A percentile compares a stretch with the other conserved stretches of the same genome.
Evolutionary conservation across 2,113 vertebrate species (phyloP).

Genomic region (Oncorhynchus gorbuscha): DNA sequence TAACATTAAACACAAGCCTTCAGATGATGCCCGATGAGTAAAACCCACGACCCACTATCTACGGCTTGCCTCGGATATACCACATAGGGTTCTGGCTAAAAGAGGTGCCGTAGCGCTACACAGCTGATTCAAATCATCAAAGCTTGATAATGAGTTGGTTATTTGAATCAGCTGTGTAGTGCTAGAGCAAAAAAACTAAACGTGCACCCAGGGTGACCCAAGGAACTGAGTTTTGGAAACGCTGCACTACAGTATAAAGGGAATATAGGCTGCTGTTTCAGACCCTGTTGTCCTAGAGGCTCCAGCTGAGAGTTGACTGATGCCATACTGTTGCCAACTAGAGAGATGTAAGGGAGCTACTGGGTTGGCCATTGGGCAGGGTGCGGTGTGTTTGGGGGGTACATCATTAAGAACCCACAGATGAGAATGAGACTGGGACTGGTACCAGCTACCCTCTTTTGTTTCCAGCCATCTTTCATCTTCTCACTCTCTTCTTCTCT

Average conservation of each 20-base stretch:
- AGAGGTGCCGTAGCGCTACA: neutral
- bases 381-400: constrained; percentile 59
- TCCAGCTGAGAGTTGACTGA: neutral
- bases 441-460: constrained; percentile 75
- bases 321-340: constrained; percentile 22
- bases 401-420: constrained; percentile 46
- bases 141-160: no score
- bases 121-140: no score
- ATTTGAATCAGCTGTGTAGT: no score
- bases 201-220: no score
- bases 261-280: neutral
- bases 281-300: neutral
- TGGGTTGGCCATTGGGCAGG: constrained; percentile 80
- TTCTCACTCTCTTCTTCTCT: constrained; percentile 71
- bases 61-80: no score
- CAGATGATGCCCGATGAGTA: no score
- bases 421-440: constrained; percentile 72
- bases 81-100: no score
- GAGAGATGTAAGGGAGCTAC: constrained; percentile 81
- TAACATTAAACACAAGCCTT: no score
- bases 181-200: no score
- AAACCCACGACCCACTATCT: no score
- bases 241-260: no score
- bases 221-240: no score
- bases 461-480: constrained; percentile 79